A percentile compares a stretch with the other conserved stretches of the same genome.
Conservation (phyloP, 2,797 vertebrate genomes). For the Microcaecilia unicolor region DNA sequence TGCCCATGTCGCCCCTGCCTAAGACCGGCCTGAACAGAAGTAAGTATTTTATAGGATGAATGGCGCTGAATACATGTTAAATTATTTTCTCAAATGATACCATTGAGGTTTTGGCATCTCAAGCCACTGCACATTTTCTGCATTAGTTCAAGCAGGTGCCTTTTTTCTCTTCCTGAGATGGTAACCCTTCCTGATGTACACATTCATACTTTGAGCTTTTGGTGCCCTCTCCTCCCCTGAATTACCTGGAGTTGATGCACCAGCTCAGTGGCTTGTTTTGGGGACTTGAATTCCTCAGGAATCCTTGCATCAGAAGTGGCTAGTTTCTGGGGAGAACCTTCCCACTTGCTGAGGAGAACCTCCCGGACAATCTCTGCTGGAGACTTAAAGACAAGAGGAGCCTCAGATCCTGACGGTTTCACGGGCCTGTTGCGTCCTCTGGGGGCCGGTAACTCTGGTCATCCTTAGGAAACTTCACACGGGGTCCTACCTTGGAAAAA, state of each 20-base stretch:
- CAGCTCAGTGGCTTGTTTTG: constrained; percentile 66
- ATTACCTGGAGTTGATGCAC: constrained; percentile 84
- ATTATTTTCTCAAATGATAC: too few relatives aligned
- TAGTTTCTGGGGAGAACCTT: constrained; percentile 5
- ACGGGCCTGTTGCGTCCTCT: constrained; percentile 40
- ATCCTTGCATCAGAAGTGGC: constrained; percentile 20
- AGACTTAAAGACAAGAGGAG: constrained; percentile 67
- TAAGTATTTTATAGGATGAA: too few relatives aligned
- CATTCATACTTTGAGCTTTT: too few relatives aligned
- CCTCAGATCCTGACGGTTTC: background rate
- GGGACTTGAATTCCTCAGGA: constrained; percentile 67
- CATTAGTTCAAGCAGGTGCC: too few relatives aligned
- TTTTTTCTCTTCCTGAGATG: too few relatives aligned
- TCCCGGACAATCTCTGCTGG: constrained; percentile 81
- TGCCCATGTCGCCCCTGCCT: too few relatives aligned
- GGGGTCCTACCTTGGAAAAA: constrained; percentile 80
- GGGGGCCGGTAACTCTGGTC: constrained; percentile 67
- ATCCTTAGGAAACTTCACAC: constrained; percentile 67
- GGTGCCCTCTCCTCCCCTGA: fast-evolving
- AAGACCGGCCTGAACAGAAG: too few relatives aligned
- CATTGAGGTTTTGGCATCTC: too few relatives aligned
- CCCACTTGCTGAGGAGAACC: constrained; percentile 59
- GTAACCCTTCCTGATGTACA: too few relatives aligned
- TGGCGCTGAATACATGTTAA: too few relatives aligned
- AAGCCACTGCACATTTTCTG: too few relatives aligned